Base-by-base conservation (phyloP, 2,113 vertebrate species). In the Chionodraco myersi region DNA sequence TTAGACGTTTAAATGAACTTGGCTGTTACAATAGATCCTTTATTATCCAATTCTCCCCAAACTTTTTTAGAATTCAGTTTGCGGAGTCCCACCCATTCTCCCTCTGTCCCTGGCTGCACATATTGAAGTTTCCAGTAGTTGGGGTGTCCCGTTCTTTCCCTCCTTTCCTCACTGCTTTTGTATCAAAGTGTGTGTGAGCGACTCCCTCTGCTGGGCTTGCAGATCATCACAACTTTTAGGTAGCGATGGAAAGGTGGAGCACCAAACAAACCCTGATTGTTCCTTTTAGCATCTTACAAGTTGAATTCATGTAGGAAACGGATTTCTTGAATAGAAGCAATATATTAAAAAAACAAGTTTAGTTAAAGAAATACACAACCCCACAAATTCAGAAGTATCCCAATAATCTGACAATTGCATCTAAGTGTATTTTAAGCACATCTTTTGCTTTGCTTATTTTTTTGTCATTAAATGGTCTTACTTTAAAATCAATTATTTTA, bases 171-270 rank as follows among this genome's bases (percentile, higher is more conserved):
- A 18, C 30, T 18, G 6, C 49, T 56, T 2, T 14, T 54, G 4
- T 10, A 11, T 13, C 23, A 26, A n/a, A n/a, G n/a, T n/a, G n/a
- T 79, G 36, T 77, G 84, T 67, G n/a, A 86, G 70, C 36, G 74
- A 48, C 86, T 51, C 88, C 83, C 77, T 86, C 91, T 80, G 30
- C 45, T 79, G 91, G 82, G 0, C 15, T 2, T 21, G 0, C 2
- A 51, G 10, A 41, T 21, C n/a, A 80, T 75, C 23, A 75, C 69
- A 11, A 0, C 26, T 26, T 30, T 12, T 6, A 63, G 48, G 8
- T 3, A 30, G 26, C 26, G 26, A 30, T 30, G 26, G 26, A 30
- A 30, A 16, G 10, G 15, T 10, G 2, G 14, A 2, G 2, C 14
- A 3, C 2, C 10, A 9, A 18, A 72, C 7, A 1, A 10, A 16